These are phyloP conservation scores for Stercorarius parasiticus DNA, from an alignment of 2,113 vertebrate species.

Conservation along the genomic window DNA sequence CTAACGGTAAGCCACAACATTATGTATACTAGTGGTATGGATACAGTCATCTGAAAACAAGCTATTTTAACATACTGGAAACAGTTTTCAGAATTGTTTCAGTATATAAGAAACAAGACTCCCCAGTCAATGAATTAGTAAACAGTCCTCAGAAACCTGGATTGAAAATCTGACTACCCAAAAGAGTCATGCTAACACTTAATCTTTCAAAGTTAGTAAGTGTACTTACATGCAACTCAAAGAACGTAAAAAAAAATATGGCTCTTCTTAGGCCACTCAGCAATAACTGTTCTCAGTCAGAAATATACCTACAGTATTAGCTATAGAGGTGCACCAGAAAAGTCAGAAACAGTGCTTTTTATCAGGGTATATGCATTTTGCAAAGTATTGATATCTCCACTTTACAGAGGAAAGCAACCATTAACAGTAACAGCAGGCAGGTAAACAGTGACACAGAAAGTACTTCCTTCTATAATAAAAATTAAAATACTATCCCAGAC, in stretches of 20 bases:
- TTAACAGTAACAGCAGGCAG: background rate
- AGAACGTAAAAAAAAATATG: background rate
- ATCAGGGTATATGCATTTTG: background rate
- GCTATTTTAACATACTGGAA: background rate
- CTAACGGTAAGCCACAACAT: background rate
- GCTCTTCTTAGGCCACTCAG: background rate
- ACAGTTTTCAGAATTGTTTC: background rate
- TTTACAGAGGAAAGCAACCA: background rate
- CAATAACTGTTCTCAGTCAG: background rate
- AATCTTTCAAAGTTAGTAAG: background rate
- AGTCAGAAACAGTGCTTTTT: background rate
- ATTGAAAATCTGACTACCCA: background rate
- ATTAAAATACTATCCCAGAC: background rate
- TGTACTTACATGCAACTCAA: background rate
- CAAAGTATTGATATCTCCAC: background rate
- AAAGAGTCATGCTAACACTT: background rate
- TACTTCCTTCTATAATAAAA: background rate
- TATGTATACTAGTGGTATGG: background rate
- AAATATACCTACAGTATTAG: background rate
- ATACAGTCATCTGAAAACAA: background rate
- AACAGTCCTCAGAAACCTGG: background rate
- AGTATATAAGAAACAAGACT: background rate
- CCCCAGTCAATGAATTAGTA: background rate
- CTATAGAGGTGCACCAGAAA: background rate
- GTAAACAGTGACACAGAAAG: background rate